phyloP scores from a whole-genome alignment of 2,113 vertebrate species.

The Zosterops borbonicus region DNA sequence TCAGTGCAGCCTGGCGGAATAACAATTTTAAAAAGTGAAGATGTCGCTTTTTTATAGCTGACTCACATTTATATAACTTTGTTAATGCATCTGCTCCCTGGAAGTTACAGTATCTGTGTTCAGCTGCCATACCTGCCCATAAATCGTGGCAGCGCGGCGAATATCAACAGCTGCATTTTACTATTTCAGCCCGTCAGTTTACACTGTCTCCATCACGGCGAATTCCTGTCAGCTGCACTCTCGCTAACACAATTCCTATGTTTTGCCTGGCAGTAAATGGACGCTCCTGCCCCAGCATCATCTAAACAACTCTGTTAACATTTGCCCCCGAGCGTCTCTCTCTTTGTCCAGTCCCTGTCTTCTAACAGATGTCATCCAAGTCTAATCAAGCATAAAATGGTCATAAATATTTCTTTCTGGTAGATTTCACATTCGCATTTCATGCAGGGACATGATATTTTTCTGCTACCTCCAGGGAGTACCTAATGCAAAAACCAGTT shows the following conservation, averaged over 20 bases:
- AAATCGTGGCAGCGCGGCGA: constrained; percentile 39
- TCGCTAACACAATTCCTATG: constrained; percentile 77
- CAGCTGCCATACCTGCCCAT: constrained; percentile 38
- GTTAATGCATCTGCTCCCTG: constrained; percentile 54
- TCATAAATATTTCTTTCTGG: constrained; percentile 99
- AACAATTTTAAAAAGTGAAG: constrained; percentile 48
- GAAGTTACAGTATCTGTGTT: constrained; percentile 39
- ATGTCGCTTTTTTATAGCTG: constrained; percentile 35
- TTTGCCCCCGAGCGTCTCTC: constrained; percentile 86
- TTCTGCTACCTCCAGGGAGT: constrained; percentile 89
- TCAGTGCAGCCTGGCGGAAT: background rate
- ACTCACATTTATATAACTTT: constrained; percentile 55
- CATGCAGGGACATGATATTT: constrained; percentile 93
- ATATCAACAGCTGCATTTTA: constrained; percentile 64
- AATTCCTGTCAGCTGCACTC: constrained; percentile 74
- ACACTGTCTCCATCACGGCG: constrained; percentile 67
- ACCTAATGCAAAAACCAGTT: constrained; percentile 96
- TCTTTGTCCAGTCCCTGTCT: constrained; percentile 92
- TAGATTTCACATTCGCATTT: constrained; percentile 99
- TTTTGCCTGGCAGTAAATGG: constrained; percentile 83
- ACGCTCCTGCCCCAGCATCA: constrained; percentile 75
- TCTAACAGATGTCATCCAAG: constrained; percentile 93
- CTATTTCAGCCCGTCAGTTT: constrained; percentile 31
- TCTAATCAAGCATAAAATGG: constrained; percentile 99
- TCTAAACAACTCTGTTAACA: constrained; percentile 91